Conservation (phyloP, 2,113 vertebrate species). For the Aldabrachelys gigantea region DNA sequence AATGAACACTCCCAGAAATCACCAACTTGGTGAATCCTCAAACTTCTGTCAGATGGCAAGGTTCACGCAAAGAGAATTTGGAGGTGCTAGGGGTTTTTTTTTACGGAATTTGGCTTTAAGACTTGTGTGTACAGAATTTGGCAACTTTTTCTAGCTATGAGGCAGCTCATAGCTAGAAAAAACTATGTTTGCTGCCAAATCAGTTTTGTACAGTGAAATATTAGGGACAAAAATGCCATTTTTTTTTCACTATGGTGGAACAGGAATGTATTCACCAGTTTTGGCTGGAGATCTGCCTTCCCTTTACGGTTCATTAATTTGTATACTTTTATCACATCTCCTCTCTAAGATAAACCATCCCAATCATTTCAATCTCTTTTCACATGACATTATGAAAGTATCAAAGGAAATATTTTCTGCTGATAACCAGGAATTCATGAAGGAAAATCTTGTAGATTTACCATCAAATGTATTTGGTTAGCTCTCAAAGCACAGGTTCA, state of each 20-base stretch:
- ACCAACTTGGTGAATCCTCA: background rate
- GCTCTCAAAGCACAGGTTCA: background rate
- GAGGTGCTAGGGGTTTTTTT: background rate
- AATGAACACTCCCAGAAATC: background rate
- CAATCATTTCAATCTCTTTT: background rate
- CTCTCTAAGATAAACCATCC: background rate
- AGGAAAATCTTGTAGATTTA: background rate
- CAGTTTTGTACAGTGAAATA: background rate
- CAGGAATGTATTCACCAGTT: background rate
- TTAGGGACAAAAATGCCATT: background rate
- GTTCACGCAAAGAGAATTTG: background rate
- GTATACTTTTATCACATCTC: background rate
- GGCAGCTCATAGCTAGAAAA: background rate
- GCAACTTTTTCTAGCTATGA: background rate
- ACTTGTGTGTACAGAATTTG: background rate
- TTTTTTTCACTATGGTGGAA: no score
- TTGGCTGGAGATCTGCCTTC: background rate
- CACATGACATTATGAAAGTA: background rate
- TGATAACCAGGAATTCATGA: background rate
- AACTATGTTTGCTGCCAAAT: background rate
- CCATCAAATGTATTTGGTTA: background rate
- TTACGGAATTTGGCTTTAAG: background rate
- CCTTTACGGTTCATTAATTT: background rate
- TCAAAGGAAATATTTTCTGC: background rate
- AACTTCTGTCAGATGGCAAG: background rate